phyloP scores from a whole-genome alignment of 2,113 vertebrate species.

The Actenoides hombroni region DNA sequence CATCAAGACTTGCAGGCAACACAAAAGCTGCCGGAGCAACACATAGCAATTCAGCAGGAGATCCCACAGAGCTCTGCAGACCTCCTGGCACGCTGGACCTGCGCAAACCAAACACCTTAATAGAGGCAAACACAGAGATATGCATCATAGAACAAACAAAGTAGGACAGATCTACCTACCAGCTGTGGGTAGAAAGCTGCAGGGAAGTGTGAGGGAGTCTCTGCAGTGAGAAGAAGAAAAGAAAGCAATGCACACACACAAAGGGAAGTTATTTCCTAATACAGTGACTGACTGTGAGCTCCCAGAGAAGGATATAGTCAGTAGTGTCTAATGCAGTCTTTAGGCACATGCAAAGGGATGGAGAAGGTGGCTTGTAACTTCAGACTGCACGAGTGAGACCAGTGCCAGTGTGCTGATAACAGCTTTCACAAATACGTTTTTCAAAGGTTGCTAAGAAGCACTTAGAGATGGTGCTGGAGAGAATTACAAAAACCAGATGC shows the following conservation, averaged over 20 bases:
- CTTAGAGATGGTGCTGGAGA: slow-evolving; percentile 13
- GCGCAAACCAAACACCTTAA: slow-evolving; percentile 11
- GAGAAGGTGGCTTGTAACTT: slow-evolving; percentile 16
- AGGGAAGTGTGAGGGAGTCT: not conserved
- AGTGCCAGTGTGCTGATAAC: not conserved
- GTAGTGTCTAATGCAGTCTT: not conserved
- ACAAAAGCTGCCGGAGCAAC: not conserved
- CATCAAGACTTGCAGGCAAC: not conserved
- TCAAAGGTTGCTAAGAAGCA: slow-evolving; percentile 41
- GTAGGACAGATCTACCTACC: not conserved
- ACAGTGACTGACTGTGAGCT: not conserved
- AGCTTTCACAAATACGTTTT: not conserved
- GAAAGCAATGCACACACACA: not conserved
- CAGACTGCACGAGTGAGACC: not conserved
- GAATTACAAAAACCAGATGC: slow-evolving; percentile 14
- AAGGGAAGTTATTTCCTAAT: not conserved
- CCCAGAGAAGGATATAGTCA: not conserved
- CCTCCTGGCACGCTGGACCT: not conserved
- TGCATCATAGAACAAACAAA: not conserved
- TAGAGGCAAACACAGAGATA: not conserved
- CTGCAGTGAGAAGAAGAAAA: not conserved
- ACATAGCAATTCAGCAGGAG: not conserved
- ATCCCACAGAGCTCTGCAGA: not conserved
- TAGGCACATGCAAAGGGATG: not conserved
- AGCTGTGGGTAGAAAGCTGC: not conserved